Evolutionary conservation across 1,140 invertebrate genomes (phyloP), one percentile per base, ranked within the genome.

Genomic region (Latrodectus geometricus): DNA sequence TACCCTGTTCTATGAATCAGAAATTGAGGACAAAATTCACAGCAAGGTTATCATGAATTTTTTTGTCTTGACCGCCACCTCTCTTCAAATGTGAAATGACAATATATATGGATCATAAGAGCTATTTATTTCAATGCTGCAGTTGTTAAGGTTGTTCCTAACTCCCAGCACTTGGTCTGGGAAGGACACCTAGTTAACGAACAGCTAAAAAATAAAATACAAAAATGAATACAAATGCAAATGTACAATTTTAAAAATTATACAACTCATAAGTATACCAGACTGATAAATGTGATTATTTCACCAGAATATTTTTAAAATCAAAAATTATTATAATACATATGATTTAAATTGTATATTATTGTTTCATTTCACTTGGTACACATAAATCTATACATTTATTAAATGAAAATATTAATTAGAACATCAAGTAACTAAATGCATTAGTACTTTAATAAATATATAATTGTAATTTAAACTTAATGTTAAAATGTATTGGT

Each of bases 111-210:
- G 35, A 35, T 56, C 48, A 23, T 21, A 74, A 54, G 68, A 56
- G 73, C 17, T 69, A 69, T 69, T 65, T 84, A 84, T 84, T 86
- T 23, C 52, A 73, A 78, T 76, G 49, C 20, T n/a, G 65, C 77
- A 74, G 83, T 74, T 86, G 77, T 70, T 74, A 86, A 77, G 83
- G 83, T 84, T 77, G 83, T 78, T 86, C 83, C 83, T 86, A 73
- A 12, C 74, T 80, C 85, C 85, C 85, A 87, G 85, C 85, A 23
- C 85, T 69, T 52, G 48, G 77, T 87, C 85, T 87, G 85, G 85
- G 85, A 80, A 87, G 85, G 85, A 69, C 85, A 87, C 85, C 85
- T 72, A 80, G 76, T 87, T 87, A 87, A 70, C 85, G 85, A 80
- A 76, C 85, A 56, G 77, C 85, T 87, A 68, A 21, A 87, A 78